Evolutionary conservation across 2,888 invertebrate genomes (phyloP), one percentile per base, ranked within the genome.

Genomic region (Tinea semifulvella): DNA sequence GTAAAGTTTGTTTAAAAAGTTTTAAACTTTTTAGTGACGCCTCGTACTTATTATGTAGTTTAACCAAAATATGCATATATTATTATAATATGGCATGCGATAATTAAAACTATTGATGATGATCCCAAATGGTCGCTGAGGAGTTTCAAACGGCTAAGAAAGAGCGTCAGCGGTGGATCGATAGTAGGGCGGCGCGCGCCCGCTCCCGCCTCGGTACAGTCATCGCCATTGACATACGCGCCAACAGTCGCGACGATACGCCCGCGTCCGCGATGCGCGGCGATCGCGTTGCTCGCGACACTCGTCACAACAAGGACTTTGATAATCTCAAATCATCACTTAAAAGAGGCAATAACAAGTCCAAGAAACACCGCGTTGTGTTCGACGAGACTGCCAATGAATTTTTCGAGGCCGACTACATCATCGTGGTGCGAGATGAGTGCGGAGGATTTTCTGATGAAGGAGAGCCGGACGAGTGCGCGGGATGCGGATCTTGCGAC

Each of bases 361-460:
- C 82, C 48, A 88, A 88, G 56, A 90, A 89, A 60, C 87, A 93
- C 66, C 86, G 92, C 46, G 94, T 94, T 17, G 88, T 92, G 44
- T 94, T 94, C 62, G 92, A 94, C 64, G 94, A 94, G 75, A 91
- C 88, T 59, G 87, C 91, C 44, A 94, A 94, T 74, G 92, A 93
- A 67, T 94, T 93, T 74, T 94, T 94, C 68, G 94, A 94, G 57
- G 94, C 94, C 43, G 94, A 94, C 74, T 94, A 94, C 62, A 94
- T 94, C 60, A 94, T 94, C 57, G 84, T 94, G 50, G 93, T 94
- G 51, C 88, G 94, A 48, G 94, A 94, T 64, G 94, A 94, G 65
- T 92, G 92, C 61, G 76, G 92, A 61, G 76, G 72, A 7, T 91
- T 89, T 61, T 92, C 91, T 47, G 92, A 92, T 58, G 92, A 92